Evolutionary conservation across 2,797 vertebrate species (phyloP), one percentile per base, ranked within the genome.

Genomic region (Tragopan temminckii): DNA sequence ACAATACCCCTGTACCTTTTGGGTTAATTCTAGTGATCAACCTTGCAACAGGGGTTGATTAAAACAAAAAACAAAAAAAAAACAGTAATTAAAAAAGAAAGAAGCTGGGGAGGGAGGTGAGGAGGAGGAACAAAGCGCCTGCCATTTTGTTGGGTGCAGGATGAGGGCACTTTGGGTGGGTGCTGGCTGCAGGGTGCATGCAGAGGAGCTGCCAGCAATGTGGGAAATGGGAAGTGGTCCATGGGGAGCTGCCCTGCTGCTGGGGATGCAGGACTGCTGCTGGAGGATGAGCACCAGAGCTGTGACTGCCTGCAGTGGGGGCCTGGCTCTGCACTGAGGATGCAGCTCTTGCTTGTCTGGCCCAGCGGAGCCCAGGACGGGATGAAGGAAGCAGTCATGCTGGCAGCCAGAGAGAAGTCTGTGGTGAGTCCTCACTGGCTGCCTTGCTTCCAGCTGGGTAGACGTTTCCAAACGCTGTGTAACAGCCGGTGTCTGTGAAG

Each of bases 401-500:
- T 94, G 76, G 80, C 74, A 92, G 82, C 58, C 42, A 57, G 59
- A 75, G 45, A 33, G 5, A 48, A 35, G 7, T 85, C 79, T 91
- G 81, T 61, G 72, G 42, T 1, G 3, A 80, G 66, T 75, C 59
- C 13, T 69, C 13, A 70, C n/a, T 72, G 59, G 10, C 40, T 88
- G 78, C 72, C 69, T 36, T 1, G 5, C 74, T 80, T 91, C 80
- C 85, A 80, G 79, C 35, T 93, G 80, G 74, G 58, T 66, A 43
- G 91, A 66, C 52, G 11, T 81, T 92, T 77, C 71, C 64, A 70
- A 91, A 86, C 36, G 67, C 52, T 5, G 0, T 94, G 75, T 85
- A 91, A 72, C 95, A 93, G 88, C 70, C 86, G 91, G 63, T 84
- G 74, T 72, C 82, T 61, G 11, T 4, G 3, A 80, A 57, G 58